Base-by-base conservation (phyloP, 2,113 vertebrate genomes). In the Corythaixoides concolor region DNA sequence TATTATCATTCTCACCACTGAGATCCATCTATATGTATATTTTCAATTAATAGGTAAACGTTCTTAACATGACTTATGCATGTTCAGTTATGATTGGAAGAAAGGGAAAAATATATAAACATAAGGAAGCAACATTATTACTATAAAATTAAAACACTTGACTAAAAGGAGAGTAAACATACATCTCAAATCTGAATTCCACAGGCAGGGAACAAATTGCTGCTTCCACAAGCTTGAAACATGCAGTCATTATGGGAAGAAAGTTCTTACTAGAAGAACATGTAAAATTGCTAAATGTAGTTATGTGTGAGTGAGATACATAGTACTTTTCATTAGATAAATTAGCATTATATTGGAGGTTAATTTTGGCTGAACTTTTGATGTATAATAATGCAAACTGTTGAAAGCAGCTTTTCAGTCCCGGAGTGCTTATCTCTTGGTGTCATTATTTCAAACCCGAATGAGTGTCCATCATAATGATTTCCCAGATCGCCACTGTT, bases 341-440 rank as follows among this genome's bases (percentile, higher is more conserved):
- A 72, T 89, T 75, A 39, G 62, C 50, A n/a, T 64, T 91, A 18
- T 60, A n/a, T 30, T 88, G 68, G 30, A 76, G 69, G 62, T 45
- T 93, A 90, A 85, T 89, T 91, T 96, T 85, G 55, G 14, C 41
- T 74, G 37, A 83, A 74, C 60, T 30, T 92, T 87, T 92, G 77
- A 43, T 74, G 32, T 52, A 6, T 60, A 83, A 80, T 76, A 74
- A 77, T 86, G 92, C 20, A 47, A 50, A 37, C 20, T 50, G 27
- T 16, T 73, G 55, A 82, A 85, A 80, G 63, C n/a, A 90, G 67
- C 75, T 88, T 59, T 76, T 93, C 45, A 52, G 24, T 58, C 50
- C 56, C 76, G 24, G 22, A 47, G 78, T 41, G 35, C 66, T 95
- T 85, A 26, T 84, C 73, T 91, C 16, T 20, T 60, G 11, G 39